phyloP scores from a whole-genome alignment of 2,888 invertebrate species.

The Nudaria mundana region DNA sequence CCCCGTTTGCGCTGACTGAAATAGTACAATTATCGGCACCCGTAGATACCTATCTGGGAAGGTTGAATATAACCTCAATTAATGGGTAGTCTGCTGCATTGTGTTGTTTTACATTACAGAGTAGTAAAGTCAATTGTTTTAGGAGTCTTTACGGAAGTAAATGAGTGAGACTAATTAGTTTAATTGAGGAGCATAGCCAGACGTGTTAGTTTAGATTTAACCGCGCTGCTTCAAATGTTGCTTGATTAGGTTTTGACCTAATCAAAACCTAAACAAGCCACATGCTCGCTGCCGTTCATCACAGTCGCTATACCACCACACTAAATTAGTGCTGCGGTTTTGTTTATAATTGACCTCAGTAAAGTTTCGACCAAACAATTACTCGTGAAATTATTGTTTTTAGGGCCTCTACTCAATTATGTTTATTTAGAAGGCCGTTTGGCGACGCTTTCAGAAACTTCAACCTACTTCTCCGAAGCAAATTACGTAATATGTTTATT shows the following conservation, averaged over 20 bases:
- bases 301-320: slow-evolving; percentile 1
- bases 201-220: slow-evolving; percentile 1
- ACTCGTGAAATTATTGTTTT: not conserved
- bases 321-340: slow-evolving; percentile 7
- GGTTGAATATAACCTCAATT: too few species aligned
- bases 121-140: too few species aligned
- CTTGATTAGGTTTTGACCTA: slow-evolving; percentile 9
- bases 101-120: too few species aligned
- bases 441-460: not conserved
- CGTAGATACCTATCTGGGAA: too few species aligned
- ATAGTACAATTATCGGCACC: too few species aligned
- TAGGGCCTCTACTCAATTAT: not conserved
- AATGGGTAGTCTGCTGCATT: too few species aligned
- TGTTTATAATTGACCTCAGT: slow-evolving; percentile 10
- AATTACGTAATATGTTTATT: not conserved
- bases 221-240: slow-evolving; percentile 1
- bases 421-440: not conserved
- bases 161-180: not conserved
- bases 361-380: not conserved
- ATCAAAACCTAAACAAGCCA: too few species aligned
- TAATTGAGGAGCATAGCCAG: not conserved
- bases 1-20: too few species aligned
- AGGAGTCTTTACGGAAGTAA: not conserved
- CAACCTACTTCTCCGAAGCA: not conserved
- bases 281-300: slow-evolving; percentile 3